A percentile compares a stretch with the other conserved stretches of the same genome.
Conservation (phyloP, 1,140 invertebrate species). For the Scylla paramamosain region DNA sequence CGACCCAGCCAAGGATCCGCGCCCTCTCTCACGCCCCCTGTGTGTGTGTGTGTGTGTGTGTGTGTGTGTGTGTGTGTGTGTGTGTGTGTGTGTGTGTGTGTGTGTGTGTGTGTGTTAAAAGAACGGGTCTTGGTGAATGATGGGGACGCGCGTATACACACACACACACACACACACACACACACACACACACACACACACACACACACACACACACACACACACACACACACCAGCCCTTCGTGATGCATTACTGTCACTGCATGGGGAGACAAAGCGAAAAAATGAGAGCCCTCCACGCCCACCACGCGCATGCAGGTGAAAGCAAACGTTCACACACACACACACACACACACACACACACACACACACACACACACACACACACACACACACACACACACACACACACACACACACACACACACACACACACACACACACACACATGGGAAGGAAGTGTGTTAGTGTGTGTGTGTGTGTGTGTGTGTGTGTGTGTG, state of each 20-base stretch:
- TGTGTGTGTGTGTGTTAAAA: not conserved
- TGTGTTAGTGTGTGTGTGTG: not conserved
- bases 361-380: conserved; percentile 14
- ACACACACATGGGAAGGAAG: not conserved
- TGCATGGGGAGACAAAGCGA: not conserved
- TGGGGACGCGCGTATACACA: too few relatives aligned
- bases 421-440: conserved; percentile 46
- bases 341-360: conserved; percentile 12
- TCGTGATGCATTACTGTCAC: not conserved
- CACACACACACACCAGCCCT: conserved; percentile 5
- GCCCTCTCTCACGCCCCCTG: not conserved
- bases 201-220: conserved; percentile 42
- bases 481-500: not conserved
- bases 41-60: not conserved
- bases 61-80: not conserved
- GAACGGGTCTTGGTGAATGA: too few relatives aligned
- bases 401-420: conserved; percentile 47
- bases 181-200: conserved; percentile 20
- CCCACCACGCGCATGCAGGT: not conserved
- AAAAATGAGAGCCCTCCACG: not conserved
- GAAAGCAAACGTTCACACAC: conserved; percentile 13
- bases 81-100: not conserved
- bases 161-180: not conserved
- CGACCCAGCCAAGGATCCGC: not conserved
- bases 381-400: conserved; percentile 2